Percentiles rank a stretch among this genome's conserved stretches.
phyloP scores from a whole-genome alignment of 2,888 invertebrate genomes.

The Gastrophysa polygoni region DNA sequence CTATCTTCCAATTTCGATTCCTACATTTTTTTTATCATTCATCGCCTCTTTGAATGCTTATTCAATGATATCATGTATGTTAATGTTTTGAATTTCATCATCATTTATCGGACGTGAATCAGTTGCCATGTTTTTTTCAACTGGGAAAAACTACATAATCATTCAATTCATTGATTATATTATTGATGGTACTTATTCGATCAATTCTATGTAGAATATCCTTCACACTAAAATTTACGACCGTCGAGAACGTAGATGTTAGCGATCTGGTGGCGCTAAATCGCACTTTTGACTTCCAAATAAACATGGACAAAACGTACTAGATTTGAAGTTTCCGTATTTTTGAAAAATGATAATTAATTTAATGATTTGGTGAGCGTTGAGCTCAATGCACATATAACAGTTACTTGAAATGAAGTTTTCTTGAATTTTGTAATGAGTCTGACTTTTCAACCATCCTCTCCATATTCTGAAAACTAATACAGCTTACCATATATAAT shows the following conservation, averaged over 20 bases:
- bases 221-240: conserved; percentile 8
- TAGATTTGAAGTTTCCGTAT: neutral
- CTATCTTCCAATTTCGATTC: neutral
- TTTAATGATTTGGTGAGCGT: conserved; percentile 12
- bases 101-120: neutral
- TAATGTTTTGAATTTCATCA: neutral
- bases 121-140: neutral
- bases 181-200: neutral
- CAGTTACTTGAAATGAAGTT: conserved; percentile 23
- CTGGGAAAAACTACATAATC: neutral
- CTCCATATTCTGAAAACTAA: conserved; percentile 25
- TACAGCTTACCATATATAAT: conserved; percentile 25
- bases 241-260: conserved; percentile 8
- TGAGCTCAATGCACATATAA: conserved; percentile 26
- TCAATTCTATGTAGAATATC: neutral
- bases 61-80: neutral
- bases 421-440: neutral
- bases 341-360: neutral
- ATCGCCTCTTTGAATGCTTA: neutral
- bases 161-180: neutral
- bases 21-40: neutral
- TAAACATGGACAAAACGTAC: neutral
- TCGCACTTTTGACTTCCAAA: conserved; percentile 11
- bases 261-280: conserved; percentile 4
- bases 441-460: conserved; percentile 2